Evolutionary conservation across 2,797 vertebrate genomes (phyloP).

Genomic region (Sebastolobus alascanus): DNA sequence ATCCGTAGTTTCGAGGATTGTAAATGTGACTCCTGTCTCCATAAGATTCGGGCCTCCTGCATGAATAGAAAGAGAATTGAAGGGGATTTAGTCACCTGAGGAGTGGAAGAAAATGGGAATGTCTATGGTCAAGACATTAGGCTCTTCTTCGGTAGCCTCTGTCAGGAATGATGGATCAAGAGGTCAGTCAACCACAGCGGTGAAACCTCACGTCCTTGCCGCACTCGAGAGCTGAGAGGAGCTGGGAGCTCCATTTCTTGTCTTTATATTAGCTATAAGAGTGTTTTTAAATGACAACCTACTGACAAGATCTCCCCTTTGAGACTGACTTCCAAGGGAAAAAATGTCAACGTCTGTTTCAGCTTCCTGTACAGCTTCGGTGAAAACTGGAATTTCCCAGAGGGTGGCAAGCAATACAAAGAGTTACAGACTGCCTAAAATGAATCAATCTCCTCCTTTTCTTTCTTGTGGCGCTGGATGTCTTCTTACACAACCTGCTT

Average conservation of each 20-base stretch:
- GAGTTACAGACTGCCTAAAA: slow-evolving; percentile 6
- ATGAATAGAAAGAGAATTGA: not conserved
- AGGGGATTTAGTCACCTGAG: not conserved
- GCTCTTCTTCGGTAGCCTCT: not conserved
- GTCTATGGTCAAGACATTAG: not conserved
- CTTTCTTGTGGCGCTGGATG: not conserved
- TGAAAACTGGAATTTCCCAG: slow-evolving; percentile 50
- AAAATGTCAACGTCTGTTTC: slow-evolving; percentile 27
- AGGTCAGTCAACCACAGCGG: slow-evolving; percentile 22
- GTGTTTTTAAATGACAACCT: slow-evolving; percentile 40
- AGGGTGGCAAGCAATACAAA: slow-evolving; percentile 1
- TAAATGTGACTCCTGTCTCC: not conserved
- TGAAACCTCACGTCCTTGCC: slow-evolving; percentile 15
- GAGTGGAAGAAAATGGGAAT: no score
- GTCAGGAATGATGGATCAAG: slow-evolving; percentile 11
- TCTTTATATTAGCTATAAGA: slow-evolving; percentile 11
- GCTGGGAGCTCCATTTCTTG: slow-evolving; percentile 24
- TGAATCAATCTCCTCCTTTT: slow-evolving; percentile 6
- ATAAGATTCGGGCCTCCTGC: not conserved
- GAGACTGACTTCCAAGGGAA: slow-evolving; percentile 21
- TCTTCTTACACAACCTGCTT: slow-evolving; percentile 28
- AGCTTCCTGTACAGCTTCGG: slow-evolving; percentile 28
- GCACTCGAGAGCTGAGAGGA: not conserved
- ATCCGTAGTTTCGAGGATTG: not conserved
- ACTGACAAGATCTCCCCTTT: slow-evolving; percentile 39